Conservation (phyloP, 2,888 invertebrate species). For the Leucophora obtusa region DNA sequence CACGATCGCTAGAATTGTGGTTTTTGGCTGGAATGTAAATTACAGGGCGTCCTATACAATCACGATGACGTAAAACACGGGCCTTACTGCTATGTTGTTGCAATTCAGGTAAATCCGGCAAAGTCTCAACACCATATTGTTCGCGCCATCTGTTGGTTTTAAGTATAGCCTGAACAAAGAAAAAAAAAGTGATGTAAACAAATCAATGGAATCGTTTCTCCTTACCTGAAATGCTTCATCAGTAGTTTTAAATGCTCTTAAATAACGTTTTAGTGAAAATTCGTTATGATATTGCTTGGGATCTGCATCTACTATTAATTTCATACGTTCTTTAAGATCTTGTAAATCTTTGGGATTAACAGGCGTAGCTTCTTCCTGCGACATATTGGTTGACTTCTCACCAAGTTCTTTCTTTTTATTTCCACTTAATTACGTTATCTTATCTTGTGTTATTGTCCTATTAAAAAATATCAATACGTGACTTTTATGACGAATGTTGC, state of each 20-base stretch:
- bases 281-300: constrained; percentile 87
- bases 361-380: constrained; percentile 76
- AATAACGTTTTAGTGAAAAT: constrained; percentile 84
- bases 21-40: constrained; percentile 89
- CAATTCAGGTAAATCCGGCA: constrained; percentile 79
- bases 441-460: constrained; percentile 21
- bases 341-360: constrained; percentile 83
- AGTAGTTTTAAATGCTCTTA: constrained; percentile 86
- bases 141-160: constrained; percentile 90
- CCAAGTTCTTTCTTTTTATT: neutral
- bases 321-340: constrained; percentile 85
- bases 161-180: constrained; percentile 82
- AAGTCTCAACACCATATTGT: constrained; percentile 84
- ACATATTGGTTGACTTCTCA: constrained; percentile 72
- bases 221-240: constrained; percentile 87
- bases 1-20: constrained; percentile 84
- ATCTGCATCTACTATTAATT: constrained; percentile 85
- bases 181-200: no score
- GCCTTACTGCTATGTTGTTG: constrained; percentile 84
- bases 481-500: constrained; percentile 9
- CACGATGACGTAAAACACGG: constrained; percentile 85
- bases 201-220: constrained; percentile 69
- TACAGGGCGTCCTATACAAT: constrained; percentile 86
- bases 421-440: neutral
- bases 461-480: neutral